Conservation (phyloP, 2,113 vertebrate species). For the Neofelis nebulosa region DNA sequence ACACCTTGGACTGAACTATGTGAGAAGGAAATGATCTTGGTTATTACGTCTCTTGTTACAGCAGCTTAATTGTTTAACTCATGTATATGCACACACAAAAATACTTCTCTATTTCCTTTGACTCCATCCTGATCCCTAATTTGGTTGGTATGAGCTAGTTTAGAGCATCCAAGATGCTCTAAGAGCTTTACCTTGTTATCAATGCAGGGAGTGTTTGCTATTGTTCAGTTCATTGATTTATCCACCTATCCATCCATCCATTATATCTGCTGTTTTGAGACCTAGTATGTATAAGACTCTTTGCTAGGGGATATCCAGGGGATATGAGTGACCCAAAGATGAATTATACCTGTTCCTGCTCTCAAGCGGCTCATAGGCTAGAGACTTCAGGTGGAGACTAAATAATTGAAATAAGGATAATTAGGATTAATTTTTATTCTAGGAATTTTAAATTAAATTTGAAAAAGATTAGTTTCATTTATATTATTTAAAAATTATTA, state of each 20-base stretch:
- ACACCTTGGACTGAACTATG: background rate
- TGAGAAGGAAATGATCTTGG: background rate
- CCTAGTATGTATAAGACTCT: background rate
- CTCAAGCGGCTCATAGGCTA: background rate
- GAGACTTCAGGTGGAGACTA: background rate
- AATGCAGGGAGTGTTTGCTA: background rate
- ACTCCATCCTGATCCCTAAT: background rate
- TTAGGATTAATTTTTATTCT: background rate
- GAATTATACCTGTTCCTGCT: background rate
- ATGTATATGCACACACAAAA: background rate
- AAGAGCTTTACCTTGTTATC: background rate
- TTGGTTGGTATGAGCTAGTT: background rate
- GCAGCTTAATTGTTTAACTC: background rate
- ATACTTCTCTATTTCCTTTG: background rate
- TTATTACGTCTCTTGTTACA: background rate
- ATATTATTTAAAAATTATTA: background rate
- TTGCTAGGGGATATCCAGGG: background rate
- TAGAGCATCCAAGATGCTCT: background rate
- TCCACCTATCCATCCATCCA: background rate
- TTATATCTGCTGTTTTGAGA: background rate
- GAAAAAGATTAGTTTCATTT: conserved; percentile 21
- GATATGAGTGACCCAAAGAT: background rate
- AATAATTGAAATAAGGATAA: background rate
- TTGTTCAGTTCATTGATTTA: background rate
- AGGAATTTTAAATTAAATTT: conserved; percentile 1